Evolutionary conservation across 2,797 vertebrate genomes (phyloP), one percentile per base, ranked within the genome.

Genomic region (Enteromius radiatus): DNA sequence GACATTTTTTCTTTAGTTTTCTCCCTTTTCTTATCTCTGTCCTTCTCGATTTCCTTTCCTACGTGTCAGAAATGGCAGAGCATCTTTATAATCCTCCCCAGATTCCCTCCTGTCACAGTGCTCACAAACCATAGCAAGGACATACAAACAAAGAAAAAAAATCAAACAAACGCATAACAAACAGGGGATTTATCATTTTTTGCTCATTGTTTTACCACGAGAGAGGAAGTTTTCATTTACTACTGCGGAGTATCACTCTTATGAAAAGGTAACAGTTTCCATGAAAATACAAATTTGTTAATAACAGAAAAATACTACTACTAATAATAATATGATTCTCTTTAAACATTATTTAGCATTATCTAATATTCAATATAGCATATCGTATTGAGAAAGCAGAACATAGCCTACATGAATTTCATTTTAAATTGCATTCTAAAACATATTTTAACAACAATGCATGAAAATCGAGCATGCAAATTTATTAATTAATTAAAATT

Each of bases 11-110:
- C 65, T 36, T 45, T 64, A 14, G 15, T 33, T 38, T 64, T 63
- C 54, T 47, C 56, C 59, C 26, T 75, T 49, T 36, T 26, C 70
- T 52, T 65, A 75, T 81, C 43, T 41, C 70, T 75, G 70, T 75
- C 45, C 31, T 74, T 26, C 78, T 70, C 68, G 36, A 5, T 65
- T 78, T 49, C 11, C 41, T 47, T 59, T 33, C n/a, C 19, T 64
- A 63, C 12, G 15, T 71, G 69, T 81, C 41, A 64, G 69, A 73
- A 73, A 73, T 81, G 69, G 15, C 38, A 36, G 8, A 52, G 56
- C 28, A 73, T 38, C 19, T 63, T 45, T 15, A 17, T 81, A 70
- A 33, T 71, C 76, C 10, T 31, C 15, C 59, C 41, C 19, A 54
- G 54, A 78, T 49, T 67, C 26, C 19, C 68, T 28, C 52, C 28